Base-by-base conservation (phyloP, 1,140 invertebrate species). In the Drosophila ercepeae region DNA sequence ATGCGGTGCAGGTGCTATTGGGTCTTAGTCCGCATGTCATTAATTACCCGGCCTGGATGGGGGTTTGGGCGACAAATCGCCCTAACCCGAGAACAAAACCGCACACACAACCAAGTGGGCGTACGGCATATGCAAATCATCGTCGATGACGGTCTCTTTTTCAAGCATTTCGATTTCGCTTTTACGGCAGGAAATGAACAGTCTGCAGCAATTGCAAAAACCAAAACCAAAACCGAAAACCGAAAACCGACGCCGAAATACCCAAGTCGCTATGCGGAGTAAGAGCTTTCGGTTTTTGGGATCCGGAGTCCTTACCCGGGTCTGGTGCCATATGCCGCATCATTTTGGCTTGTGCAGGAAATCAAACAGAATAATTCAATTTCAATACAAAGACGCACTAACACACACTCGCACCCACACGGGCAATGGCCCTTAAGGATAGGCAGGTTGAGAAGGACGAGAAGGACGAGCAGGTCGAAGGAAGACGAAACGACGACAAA, bases 291-390 rank as follows among this genome's bases (percentile, higher is more conserved):
- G 36, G 36, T 14, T 32, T 32, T 32, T 11, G 51, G 27, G 16
- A 2, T 3, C 8, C 16, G 21, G 34, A 36, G 42, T 29, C 29
- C 39, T 48, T 29, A 41, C 41, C 16, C 23, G 25, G 39, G 23
- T 27, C 42, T 57, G 42, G 32, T 46, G 72, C 61, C 73, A 77
- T 77, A 88, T 83, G 77, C 69, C 69, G 52, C 76, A 73, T 58
- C 77, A 77, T 88, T 82, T 75, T 77, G 72, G 81, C 76, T 81
- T 88, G 76, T 69, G 68, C 69, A 77, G 86, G 79, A 89, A 89
- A 89, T 89, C 79, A 89, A 89, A 89, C 86, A 81, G 76, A 89
- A 89, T 89, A 89, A 89, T 89, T 89, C 86, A 84, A 84, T 89
- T 89, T 81, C 73, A 75, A 81, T 88, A 78, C 83, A 88, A 88